Base-by-base conservation (phyloP, 2,888 invertebrate genomes). In the Ormyrus labotus region DNA sequence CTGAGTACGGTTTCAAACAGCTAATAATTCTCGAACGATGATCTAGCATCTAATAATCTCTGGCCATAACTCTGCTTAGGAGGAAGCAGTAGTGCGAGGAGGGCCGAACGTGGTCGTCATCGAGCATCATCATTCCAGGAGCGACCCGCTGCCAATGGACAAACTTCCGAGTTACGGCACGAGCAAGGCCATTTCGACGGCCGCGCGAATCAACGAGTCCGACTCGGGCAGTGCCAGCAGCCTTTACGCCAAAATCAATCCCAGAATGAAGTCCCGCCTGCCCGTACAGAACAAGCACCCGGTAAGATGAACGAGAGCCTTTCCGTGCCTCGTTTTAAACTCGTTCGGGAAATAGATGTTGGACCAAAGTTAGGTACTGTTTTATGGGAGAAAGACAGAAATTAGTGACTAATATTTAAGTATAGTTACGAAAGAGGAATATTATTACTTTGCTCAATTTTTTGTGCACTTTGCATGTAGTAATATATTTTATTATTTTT, bases 71-170 rank as follows among this genome's bases (percentile, higher is more conserved):
- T 34, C 34, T 34, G 34, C 34, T 34, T 74, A 85, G 58, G 67
- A 81, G 6, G 85, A 84, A 11, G 70, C 34, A 1, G 34, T 34
- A 34, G 34, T 81, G 11, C 47, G 50, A 0, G 77, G 77, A 51
- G 78, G 86, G 48, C 88, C 90, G 7, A 89, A 89, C 81, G 87
- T 90, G 5, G 87, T 90, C 64, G 86, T 89, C 9, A 89, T 90
- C 61, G 90, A 90, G 81, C 90, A 90, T 82, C 90, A 90, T 85
- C 90, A 90, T 83, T 90, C 90, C 3, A 88, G 86, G 9, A 90
- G 90, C 81, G 90, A 90, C 78, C 90, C 90, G 0, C 47, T 90
- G 9, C 89, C 90, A 0, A 89, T 90, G 89, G 90, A 89, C 19
- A 87, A 83, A 67, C 82, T 89, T 19, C 74, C 60, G 5, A 69